These are phyloP conservation scores for Drosophila simulans DNA, from an alignment of 1,140 invertebrate genomes.

Conservation along the genomic window DNA sequence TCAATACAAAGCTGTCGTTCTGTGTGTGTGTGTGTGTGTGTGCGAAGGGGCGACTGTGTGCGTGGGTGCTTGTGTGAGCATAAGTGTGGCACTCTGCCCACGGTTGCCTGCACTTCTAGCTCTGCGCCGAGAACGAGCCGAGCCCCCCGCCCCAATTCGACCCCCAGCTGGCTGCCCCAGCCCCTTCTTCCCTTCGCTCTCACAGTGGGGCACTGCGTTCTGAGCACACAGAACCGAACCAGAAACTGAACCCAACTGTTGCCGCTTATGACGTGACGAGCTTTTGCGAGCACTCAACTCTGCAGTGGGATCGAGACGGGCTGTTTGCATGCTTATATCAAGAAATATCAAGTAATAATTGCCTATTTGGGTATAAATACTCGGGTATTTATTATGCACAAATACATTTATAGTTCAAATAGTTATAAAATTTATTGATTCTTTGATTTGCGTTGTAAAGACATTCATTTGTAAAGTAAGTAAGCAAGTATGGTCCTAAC, in stretches of 20 bases:
- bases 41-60: background rate
- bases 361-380: too few species aligned
- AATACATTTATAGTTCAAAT: too few species aligned
- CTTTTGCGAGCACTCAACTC: conserved; percentile 3
- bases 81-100: conserved; percentile 52
- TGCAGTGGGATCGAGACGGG: background rate
- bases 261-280: conserved; percentile 50
- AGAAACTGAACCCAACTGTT: conserved; percentile 56
- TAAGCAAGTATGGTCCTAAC: too few species aligned
- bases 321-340: background rate
- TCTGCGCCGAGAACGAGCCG: conserved; percentile 29
- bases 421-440: too few species aligned
- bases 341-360: too few species aligned
- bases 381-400: too few species aligned
- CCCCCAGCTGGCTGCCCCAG: background rate
- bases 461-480: too few species aligned
- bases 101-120: conserved; percentile 64
- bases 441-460: too few species aligned
- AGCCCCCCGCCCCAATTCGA: conserved; percentile 10
- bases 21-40: conserved; percentile 14
- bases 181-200: background rate
- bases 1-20: conserved; percentile 66
- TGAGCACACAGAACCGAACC: background rate
- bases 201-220: background rate
- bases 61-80: conserved; percentile 33